phyloP scores from a whole-genome alignment of 2,113 vertebrate genomes.

The Nematolebias whitei region DNA sequence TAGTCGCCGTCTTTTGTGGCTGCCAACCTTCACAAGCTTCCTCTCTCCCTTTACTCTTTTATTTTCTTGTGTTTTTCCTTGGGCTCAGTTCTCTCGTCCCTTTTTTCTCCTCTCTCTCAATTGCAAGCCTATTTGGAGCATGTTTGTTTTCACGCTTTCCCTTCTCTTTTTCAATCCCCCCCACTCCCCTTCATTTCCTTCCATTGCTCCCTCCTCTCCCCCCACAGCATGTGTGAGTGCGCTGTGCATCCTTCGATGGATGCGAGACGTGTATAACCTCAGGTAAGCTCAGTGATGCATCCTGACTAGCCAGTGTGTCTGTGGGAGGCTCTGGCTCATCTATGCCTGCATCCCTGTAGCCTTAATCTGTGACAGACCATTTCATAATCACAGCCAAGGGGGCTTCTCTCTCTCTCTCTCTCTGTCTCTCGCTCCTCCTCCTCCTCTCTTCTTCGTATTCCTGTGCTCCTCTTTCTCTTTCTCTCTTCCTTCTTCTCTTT shows the following conservation, averaged over 20 bases:
- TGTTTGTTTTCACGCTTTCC: slow-evolving; percentile 81
- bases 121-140: slow-evolving; percentile 80
- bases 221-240: slow-evolving; percentile 39
- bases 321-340: slow-evolving; percentile 83
- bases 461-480: slow-evolving; percentile 48
- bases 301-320: slow-evolving; percentile 79
- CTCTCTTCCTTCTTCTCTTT: slow-evolving; percentile 32
- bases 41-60: slow-evolving; percentile 68
- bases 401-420: slow-evolving; percentile 65
- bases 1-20: slow-evolving; percentile 74
- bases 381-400: slow-evolving; percentile 86
- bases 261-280: slow-evolving; percentile 78
- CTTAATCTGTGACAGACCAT: slow-evolving; percentile 87
- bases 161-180: slow-evolving; percentile 71
- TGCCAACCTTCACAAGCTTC: slow-evolving; percentile 71
- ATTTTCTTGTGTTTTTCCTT: slow-evolving; percentile 73
- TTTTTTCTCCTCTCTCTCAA: slow-evolving; percentile 74
- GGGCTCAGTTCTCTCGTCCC: slow-evolving; percentile 69
- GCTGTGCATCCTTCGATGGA: slow-evolving; percentile 70
- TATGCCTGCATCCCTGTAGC: slow-evolving; percentile 81
- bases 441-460: slow-evolving; percentile 43
- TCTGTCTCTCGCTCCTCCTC: slow-evolving; percentile 28
- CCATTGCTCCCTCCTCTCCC: slow-evolving; percentile 46
- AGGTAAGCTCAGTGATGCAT: slow-evolving; percentile 83
- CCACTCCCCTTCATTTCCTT: slow-evolving; percentile 63